Conservation (phyloP, 2,797 vertebrate genomes). For the Etheostoma perlongum region DNA sequence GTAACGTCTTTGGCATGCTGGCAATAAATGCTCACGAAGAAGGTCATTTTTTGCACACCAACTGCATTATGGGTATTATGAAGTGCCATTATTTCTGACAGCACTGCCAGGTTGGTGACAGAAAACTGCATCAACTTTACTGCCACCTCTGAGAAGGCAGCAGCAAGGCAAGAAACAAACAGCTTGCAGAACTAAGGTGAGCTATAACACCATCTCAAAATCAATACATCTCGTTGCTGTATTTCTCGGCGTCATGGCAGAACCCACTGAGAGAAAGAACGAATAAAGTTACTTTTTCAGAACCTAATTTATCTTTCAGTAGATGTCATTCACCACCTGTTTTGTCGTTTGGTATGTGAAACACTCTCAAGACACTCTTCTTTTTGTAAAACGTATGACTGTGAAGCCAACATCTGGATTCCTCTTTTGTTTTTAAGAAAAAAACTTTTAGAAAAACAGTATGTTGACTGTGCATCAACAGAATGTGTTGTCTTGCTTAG, state of each 20-base stretch:
- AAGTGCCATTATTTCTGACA: slow-evolving; percentile 50
- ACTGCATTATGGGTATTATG: slow-evolving; percentile 15
- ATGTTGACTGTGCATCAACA: slow-evolving; percentile 20
- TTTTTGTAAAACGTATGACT: slow-evolving; percentile 9
- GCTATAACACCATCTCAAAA: slow-evolving; percentile 52
- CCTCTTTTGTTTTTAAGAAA: not conserved
- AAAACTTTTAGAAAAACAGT: slow-evolving; percentile 1
- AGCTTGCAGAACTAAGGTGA: slow-evolving; percentile 61
- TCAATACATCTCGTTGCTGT: slow-evolving; percentile 61
- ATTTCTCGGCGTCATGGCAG: slow-evolving; percentile 30
- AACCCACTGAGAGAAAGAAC: slow-evolving; percentile 32
- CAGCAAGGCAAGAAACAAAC: slow-evolving; percentile 51
- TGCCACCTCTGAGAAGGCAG: slow-evolving; percentile 33
- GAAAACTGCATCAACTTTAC: slow-evolving; percentile 51
- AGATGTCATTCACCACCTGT: slow-evolving; percentile 36
- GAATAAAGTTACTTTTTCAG: slow-evolving; percentile 45
- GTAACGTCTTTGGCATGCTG: slow-evolving; percentile 13
- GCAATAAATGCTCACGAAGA: slow-evolving; percentile 26
- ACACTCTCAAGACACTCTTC: slow-evolving; percentile 6
- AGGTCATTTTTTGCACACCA: slow-evolving; percentile 35
- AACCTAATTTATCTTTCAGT: slow-evolving; percentile 45
- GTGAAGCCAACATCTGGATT: not conserved
- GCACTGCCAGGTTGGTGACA: slow-evolving; percentile 41
- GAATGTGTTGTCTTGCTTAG: slow-evolving; percentile 9
- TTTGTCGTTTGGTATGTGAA: slow-evolving; percentile 23